Evolutionary conservation across 2,113 vertebrate species (phyloP).

Genomic region (Hemiscyllium ocellatum): DNA sequence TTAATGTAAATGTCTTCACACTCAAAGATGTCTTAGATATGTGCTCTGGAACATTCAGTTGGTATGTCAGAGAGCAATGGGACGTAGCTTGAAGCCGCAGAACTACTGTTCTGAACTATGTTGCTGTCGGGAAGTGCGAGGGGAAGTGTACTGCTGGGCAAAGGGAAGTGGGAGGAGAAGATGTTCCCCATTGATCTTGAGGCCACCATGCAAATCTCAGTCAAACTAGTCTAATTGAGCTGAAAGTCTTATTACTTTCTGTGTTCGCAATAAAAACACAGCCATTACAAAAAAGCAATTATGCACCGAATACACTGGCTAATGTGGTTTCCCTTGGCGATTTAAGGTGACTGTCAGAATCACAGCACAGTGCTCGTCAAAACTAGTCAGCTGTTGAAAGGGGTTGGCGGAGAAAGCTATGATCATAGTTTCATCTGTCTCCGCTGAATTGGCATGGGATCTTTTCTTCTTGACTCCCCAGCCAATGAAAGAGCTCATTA

Average conservation of each 20-base stretch:
- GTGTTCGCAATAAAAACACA: background rate
- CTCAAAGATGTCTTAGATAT: background rate
- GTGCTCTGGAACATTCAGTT: background rate
- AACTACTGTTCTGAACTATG: background rate
- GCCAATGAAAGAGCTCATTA: conserved; percentile 29
- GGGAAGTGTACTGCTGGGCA: background rate
- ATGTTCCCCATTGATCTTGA: background rate
- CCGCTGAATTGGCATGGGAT: background rate
- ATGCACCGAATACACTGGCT: background rate
- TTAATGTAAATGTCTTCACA: background rate
- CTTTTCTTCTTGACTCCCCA: background rate
- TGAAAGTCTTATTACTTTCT: background rate
- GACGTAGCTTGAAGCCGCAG: background rate
- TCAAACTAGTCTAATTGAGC: background rate
- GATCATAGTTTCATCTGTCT: conserved; percentile 15
- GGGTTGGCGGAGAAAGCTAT: background rate
- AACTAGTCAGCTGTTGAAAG: background rate
- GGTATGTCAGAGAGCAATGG: background rate
- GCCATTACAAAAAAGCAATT: background rate
- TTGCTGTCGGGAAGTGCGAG: background rate
- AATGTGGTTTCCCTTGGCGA: background rate
- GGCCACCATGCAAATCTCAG: background rate
- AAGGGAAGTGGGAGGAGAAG: background rate
- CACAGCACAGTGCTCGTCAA: background rate
- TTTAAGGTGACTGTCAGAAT: background rate